phyloP scores from a whole-genome alignment of 2,113 vertebrate species.

The Centrocercus urophasianus region DNA sequence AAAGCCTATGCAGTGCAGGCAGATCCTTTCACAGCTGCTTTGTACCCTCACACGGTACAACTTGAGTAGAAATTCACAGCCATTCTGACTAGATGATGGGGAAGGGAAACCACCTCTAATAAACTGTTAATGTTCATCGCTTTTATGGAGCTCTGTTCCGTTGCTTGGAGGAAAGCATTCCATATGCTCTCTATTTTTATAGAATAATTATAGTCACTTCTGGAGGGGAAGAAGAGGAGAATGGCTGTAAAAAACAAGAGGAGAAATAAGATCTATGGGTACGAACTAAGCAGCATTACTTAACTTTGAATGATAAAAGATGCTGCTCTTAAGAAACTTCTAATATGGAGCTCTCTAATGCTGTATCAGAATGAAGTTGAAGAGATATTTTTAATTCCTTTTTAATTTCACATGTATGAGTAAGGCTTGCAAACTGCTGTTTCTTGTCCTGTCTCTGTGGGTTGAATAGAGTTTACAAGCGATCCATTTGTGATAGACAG shows the following conservation, averaged over 20 bases:
- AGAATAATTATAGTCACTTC: conserved; percentile 59
- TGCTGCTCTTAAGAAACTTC: not conserved
- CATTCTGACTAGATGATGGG: conserved; percentile 43
- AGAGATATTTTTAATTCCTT: not conserved
- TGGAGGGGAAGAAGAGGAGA: conserved; percentile 5
- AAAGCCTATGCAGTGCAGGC: conserved; percentile 52
- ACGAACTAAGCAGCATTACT: not conserved
- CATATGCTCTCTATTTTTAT: conserved; percentile 68
- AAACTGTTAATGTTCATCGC: conserved; percentile 44
- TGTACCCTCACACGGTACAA: conserved; percentile 43
- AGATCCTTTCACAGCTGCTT: conserved; percentile 65
- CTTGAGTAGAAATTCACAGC: conserved; percentile 64
- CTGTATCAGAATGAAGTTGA: not conserved
- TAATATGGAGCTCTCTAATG: not conserved
- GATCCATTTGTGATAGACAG: not conserved
- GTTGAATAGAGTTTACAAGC: not conserved
- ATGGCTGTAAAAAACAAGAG: not conserved
- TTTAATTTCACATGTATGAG: not conserved
- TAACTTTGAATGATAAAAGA: not conserved
- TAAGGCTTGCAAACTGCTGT: not conserved
- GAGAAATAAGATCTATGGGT: not conserved
- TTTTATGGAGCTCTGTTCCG: conserved; percentile 35
- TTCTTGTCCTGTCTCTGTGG: not conserved
- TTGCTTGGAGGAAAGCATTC: conserved; percentile 42
- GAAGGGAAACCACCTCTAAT: conserved; percentile 65